Evolutionary conservation across 2,888 invertebrate genomes (phyloP).

Genomic region (Caenorhabditis plicata): DNA sequence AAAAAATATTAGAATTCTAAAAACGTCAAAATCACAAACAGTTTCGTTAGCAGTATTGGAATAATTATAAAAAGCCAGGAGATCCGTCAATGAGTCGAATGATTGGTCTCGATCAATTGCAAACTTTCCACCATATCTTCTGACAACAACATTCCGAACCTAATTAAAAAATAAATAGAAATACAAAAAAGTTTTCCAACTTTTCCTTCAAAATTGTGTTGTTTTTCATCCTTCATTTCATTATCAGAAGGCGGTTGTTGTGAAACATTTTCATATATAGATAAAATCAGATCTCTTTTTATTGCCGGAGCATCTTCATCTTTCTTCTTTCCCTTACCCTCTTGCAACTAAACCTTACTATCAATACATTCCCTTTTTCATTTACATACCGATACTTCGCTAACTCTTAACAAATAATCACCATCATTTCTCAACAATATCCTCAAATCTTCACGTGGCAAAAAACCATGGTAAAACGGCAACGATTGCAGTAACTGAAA

Average conservation of each 20-base stretch:
- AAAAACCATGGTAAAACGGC: conserved; percentile 29
- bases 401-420: conserved; percentile 22
- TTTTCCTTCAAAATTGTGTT: neutral
- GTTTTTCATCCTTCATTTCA: neutral
- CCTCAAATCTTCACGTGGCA: conserved; percentile 25
- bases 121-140: conserved; percentile 2
- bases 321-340: conserved; percentile 7
- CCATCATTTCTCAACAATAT: conserved; percentile 8
- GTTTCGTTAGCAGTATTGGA: conserved; percentile 12
- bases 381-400: conserved; percentile 9
- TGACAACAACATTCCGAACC: conserved; percentile 3
- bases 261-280: neutral
- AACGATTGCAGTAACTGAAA: neutral
- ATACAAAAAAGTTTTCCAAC: neutral
- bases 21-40: neutral
- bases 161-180: neutral
- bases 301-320: neutral
- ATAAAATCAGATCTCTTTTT: conserved; percentile 2
- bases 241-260: neutral
- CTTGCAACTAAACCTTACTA: neutral
- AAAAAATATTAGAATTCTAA: too few relatives aligned
- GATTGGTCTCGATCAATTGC: neutral
- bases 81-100: neutral
- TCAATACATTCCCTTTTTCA: too few relatives aligned
- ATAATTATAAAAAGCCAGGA: conserved; percentile 3